Percentiles rank a stretch among this genome's conserved stretches.
Evolutionary conservation across 2,888 invertebrate species (phyloP).

Genomic region (Ormyrus labotus): DNA sequence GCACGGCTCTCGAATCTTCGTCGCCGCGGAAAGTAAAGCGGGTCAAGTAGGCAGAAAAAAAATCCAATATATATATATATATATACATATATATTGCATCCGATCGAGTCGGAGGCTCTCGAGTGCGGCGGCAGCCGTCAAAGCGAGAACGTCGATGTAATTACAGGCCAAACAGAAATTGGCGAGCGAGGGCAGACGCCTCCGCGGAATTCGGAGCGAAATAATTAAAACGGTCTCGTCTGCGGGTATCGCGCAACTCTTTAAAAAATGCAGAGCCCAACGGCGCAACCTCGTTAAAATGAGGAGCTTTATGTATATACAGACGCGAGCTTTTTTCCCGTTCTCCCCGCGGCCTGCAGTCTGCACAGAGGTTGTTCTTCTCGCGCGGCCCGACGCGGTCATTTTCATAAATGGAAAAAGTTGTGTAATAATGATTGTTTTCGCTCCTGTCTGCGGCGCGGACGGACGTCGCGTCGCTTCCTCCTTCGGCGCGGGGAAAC

Average conservation of each 20-base stretch:
- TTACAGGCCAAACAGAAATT: neutral
- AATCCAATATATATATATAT: neutral
- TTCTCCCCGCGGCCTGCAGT: neutral
- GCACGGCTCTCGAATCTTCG: neutral
- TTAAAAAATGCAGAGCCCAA: neutral
- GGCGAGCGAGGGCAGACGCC: neutral
- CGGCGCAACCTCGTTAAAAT: slow-evolving; percentile 16
- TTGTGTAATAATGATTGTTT: slow-evolving; percentile 35
- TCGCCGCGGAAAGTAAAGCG: slow-evolving; percentile 14
- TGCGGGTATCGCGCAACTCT: neutral
- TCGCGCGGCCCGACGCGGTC: neutral
- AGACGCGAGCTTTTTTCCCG: too few relatives aligned
- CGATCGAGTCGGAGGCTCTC: neutral
- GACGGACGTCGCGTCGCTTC: neutral
- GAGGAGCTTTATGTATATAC: neutral
- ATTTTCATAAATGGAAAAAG: slow-evolving; percentile 46
- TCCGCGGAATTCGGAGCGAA: slow-evolving; percentile 16
- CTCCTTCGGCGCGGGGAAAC: slow-evolving; percentile 4
- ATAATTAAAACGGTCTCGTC: slow-evolving; percentile 39
- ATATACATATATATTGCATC: too few relatives aligned
- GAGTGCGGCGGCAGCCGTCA: neutral
- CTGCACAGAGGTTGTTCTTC: neutral
- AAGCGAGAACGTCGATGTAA: slow-evolving; percentile 13
- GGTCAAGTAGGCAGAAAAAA: slow-evolving; percentile 34
- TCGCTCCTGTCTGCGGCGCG: neutral